phyloP scores from a whole-genome alignment of 2,113 vertebrate species.

The Paralichthys olivaceus region DNA sequence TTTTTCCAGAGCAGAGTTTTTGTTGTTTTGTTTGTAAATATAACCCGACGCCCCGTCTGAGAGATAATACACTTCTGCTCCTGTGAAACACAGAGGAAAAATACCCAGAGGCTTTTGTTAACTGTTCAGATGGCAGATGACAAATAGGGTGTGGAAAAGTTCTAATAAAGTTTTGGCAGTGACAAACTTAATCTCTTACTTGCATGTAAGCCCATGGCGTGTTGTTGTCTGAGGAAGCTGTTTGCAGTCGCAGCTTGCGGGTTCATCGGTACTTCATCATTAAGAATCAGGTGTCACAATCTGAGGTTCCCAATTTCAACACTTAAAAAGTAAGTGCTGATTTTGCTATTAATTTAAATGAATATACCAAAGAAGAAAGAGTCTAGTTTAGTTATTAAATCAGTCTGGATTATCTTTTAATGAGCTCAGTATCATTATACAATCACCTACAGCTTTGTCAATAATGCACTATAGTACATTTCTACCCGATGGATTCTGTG shows the following conservation, averaged over 20 bases:
- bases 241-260: background rate
- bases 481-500: background rate
- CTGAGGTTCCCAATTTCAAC: background rate
- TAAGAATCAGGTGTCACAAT: background rate
- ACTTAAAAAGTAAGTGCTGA: background rate
- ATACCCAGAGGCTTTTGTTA: slow-evolving; percentile 21
- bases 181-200: slow-evolving; percentile 33
- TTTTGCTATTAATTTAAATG: background rate
- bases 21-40: slow-evolving; percentile 1
- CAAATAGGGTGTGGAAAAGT: slow-evolving; percentile 18
- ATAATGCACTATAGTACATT: background rate
- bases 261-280: background rate
- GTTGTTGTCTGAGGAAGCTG: background rate
- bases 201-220: background rate
- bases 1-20: slow-evolving; percentile 18
- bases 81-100: slow-evolving; percentile 5
- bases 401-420: background rate
- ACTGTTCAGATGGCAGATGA: slow-evolving; percentile 38
- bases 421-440: background rate
- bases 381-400: background rate
- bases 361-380: background rate
- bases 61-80: slow-evolving; percentile 22
- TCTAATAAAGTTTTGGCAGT: slow-evolving; percentile 44
- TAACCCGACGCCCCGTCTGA: slow-evolving; percentile 10
- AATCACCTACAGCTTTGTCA: too few relatives aligned